Evolutionary conservation across 2,888 invertebrate species (phyloP).

Genomic region (Cephalotes varians): DNA sequence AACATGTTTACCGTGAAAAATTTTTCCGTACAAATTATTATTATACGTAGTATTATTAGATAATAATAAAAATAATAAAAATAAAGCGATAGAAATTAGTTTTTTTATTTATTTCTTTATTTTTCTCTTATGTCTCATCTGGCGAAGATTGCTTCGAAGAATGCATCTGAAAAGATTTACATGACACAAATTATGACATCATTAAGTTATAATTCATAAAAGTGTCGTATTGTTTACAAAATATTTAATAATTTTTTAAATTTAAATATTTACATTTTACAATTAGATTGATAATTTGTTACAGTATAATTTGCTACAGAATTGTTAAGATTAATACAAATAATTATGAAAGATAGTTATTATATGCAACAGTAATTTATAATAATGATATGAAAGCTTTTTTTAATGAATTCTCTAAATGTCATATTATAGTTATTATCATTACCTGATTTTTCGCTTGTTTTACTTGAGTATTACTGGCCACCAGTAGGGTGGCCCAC

Average conservation of each 20-base stretch:
- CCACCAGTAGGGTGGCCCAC: conserved; percentile 16
- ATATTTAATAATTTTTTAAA: neutral
- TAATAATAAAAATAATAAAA: too few species aligned
- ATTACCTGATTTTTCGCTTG: neutral
- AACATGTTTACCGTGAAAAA: neutral
- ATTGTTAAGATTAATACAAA: neutral
- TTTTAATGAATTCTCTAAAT: neutral
- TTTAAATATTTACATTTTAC: neutral
- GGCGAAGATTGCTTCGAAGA: neutral
- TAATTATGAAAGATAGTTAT: neutral
- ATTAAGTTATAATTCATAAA: neutral
- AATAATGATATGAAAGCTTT: neutral
- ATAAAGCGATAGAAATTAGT: neutral
- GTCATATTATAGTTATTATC: neutral
- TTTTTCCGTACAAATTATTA: neutral
- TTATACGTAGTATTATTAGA: neutral
- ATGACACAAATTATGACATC: neutral
- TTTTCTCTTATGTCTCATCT: conserved; percentile 5
- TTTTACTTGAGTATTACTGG: conserved; percentile 22
- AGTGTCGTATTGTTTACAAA: neutral
- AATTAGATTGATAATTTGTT: neutral
- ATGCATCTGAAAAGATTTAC: neutral
- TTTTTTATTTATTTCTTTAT: neutral
- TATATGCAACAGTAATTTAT: neutral
- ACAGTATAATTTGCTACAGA: too few species aligned